Conservation (phyloP, 2,113 vertebrate species). For the Falcunculus frontatus region DNA sequence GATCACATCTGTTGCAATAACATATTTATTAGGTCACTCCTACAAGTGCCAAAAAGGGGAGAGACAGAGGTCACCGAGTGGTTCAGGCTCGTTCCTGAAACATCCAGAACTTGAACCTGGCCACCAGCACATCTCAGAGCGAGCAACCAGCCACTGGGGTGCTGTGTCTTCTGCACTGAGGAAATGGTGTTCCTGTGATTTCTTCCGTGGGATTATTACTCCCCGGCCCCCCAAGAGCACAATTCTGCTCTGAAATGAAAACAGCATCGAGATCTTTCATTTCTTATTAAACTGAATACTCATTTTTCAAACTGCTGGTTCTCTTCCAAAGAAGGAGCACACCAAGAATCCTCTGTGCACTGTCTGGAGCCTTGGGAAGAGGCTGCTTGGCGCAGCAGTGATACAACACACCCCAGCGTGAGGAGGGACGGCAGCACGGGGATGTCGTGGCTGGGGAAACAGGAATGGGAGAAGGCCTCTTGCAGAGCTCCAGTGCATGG, state of each 20-base stretch:
- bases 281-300: not conserved
- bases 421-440: not conserved
- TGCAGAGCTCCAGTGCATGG: not conserved
- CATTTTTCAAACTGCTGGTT: not conserved
- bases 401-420: not conserved
- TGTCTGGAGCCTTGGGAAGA: not conserved
- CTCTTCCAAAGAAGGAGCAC: not conserved
- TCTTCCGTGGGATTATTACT: not conserved
- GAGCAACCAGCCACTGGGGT: not conserved
- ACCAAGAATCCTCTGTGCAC: not conserved
- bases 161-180: not conserved
- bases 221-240: rapidly evolving
- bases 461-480: not conserved
- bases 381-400: not conserved
- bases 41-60: not conserved
- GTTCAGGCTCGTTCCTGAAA: not conserved
- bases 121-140: not conserved
- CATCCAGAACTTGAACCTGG: not conserved
- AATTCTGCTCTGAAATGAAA: not conserved
- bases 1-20: not conserved
- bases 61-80: not conserved
- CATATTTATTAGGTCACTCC: not conserved
- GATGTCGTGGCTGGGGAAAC: not conserved
- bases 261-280: not conserved
- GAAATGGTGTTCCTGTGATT: not conserved